These are phyloP conservation scores for Hemicordylus capensis DNA, from an alignment of 2,113 vertebrate genomes.

Conservation along the genomic window DNA sequence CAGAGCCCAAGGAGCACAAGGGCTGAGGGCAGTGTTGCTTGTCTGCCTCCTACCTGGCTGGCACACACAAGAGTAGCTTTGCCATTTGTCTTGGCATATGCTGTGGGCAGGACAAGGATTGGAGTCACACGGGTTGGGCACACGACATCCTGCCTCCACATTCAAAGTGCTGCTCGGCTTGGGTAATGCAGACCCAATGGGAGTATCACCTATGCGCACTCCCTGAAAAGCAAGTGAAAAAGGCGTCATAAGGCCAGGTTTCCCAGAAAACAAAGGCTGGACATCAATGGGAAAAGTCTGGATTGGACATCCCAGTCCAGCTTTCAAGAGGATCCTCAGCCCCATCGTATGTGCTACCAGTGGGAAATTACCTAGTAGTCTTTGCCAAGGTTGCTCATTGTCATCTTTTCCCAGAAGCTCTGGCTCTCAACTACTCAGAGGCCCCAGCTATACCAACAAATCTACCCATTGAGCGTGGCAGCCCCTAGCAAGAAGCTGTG, in stretches of 20 bases:
- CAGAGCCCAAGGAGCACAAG: neutral
- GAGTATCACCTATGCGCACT: slow-evolving; percentile 88
- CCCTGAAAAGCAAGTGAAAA: slow-evolving; percentile 79
- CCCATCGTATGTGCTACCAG: too few species aligned
- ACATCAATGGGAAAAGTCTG: neutral
- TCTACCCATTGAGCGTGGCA: rapidly evolving
- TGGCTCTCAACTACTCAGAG: neutral
- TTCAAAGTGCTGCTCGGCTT: slow-evolving; percentile 86
- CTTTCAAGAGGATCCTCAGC: neutral
- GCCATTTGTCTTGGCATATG: slow-evolving; percentile 90
- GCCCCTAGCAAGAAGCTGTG: neutral
- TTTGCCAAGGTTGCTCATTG: neutral
- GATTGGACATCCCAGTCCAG: neutral
- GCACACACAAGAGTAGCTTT: slow-evolving; percentile 88
- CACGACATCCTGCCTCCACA: slow-evolving; percentile 88
- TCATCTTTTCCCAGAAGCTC: neutral
- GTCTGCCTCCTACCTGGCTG: slow-evolving; percentile 82
- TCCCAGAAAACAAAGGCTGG: rapidly evolving
- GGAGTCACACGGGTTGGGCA: slow-evolving; percentile 85
- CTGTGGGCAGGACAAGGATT: slow-evolving; percentile 90
- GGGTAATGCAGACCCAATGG: slow-evolving; percentile 80
- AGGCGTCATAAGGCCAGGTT: neutral
- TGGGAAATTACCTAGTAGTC: neutral
- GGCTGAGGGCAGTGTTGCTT: neutral
- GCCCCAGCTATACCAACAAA: neutral